A percentile compares a stretch with the other conserved stretches of the same genome.
These are phyloP conservation scores for Bhutanitis thaidina DNA, from an alignment of 2,888 invertebrate species.

Conservation along the genomic window DNA sequence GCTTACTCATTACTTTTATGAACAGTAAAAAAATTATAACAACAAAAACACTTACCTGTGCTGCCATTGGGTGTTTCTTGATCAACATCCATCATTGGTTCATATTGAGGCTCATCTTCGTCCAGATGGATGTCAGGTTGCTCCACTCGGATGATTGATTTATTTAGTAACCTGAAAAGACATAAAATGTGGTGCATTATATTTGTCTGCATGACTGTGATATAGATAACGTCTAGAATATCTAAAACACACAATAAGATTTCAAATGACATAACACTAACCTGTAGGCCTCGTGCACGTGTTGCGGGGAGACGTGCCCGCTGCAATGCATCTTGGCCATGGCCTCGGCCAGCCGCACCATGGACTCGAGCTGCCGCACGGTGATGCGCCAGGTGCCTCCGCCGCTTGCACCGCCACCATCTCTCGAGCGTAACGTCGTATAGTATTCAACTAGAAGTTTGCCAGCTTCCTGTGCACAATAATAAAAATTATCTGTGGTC, in stretches of 20 bases:
- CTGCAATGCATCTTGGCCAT: constrained; percentile 98
- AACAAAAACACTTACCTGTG: too few species aligned
- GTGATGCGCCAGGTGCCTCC: constrained; percentile 94
- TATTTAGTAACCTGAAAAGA: constrained; percentile 87
- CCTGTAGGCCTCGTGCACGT: constrained; percentile 87
- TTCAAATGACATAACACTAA: too few species aligned
- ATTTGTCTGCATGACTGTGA: too few species aligned
- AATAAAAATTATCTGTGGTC: too few species aligned
- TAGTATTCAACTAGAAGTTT: constrained; percentile 94
- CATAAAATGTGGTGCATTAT: too few species aligned
- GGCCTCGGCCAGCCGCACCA: constrained; percentile 97
- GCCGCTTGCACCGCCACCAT: constrained; percentile 85
- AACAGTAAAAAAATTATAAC: too few species aligned
- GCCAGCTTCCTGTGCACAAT: constrained; percentile 83
- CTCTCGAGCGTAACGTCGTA: constrained; percentile 90
- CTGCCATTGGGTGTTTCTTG: constrained; percentile 60
- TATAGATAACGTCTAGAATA: too few species aligned
- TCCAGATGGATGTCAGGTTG: constrained; percentile 97
- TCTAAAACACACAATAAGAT: too few species aligned
- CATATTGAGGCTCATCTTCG: constrained; percentile 83
- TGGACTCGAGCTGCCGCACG: constrained; percentile 88
- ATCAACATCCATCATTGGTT: constrained; percentile 78
- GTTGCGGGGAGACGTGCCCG: constrained; percentile 91
- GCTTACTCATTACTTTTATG: too few species aligned
- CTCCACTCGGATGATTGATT: constrained; percentile 97